A percentile compares a stretch with the other conserved stretches of the same genome.
These are phyloP conservation scores for Cryptops parisi DNA, from an alignment of 2,888 invertebrate genomes.

Conservation along the genomic window DNA sequence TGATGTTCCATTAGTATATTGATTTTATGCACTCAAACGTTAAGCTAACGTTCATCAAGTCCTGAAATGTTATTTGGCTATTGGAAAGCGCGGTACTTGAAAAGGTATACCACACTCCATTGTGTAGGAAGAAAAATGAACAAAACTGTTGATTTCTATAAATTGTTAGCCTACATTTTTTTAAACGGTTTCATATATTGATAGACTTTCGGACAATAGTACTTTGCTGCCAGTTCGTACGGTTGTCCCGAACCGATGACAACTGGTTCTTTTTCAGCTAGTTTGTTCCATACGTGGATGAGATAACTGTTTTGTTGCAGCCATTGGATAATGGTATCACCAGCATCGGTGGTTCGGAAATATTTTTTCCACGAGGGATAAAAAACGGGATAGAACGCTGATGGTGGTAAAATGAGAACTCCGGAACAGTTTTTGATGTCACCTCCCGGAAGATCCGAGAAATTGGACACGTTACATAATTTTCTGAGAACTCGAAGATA, in stretches of 20 bases:
- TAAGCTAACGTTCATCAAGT: too few species aligned
- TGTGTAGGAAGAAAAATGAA: too few species aligned
- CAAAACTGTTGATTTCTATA: too few species aligned
- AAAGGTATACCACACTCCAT: too few species aligned
- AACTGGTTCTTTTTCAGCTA: conserved; percentile 2
- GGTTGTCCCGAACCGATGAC: conserved; percentile 6
- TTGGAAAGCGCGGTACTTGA: too few species aligned
- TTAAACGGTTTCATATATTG: not conserved
- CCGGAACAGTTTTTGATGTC: not conserved
- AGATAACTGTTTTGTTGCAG: conserved; percentile 1
- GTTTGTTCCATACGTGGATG: conserved; percentile 42
- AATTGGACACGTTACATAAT: not conserved
- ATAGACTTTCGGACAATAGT: conserved; percentile 2
- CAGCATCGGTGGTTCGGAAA: conserved; percentile 33
- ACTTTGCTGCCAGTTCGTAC: conserved; percentile 8
- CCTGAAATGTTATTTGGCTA: too few species aligned
- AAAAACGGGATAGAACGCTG: conserved; percentile 41
- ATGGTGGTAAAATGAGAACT: conserved; percentile 29
- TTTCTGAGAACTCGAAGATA: not conserved
- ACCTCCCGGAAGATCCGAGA: not conserved
- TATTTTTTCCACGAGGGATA: conserved; percentile 46
- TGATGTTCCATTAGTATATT: too few species aligned
- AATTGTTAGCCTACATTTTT: too few species aligned
- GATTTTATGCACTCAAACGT: too few species aligned
- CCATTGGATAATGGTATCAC: not conserved